Conservation (phyloP, 2,888 invertebrate species). For the Pecten maximus region DNA sequence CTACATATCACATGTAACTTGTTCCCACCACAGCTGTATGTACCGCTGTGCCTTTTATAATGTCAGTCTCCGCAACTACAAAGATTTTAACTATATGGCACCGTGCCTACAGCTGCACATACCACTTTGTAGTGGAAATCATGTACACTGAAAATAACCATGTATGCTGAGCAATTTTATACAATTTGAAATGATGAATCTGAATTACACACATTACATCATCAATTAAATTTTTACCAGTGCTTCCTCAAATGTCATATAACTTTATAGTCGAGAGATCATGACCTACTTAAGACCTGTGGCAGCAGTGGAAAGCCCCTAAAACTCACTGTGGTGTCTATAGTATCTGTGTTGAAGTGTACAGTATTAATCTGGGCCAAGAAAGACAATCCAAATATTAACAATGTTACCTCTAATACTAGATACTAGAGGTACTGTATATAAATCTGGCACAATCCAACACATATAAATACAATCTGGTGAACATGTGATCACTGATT, state of each 20-base stretch:
- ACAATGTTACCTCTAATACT: no score
- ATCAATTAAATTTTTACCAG: neutral
- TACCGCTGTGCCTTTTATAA: neutral
- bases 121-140: neutral
- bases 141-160: neutral
- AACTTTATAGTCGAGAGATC: neutral
- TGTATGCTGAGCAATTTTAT: neutral
- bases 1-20: neutral
- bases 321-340: no score
- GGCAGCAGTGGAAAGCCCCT: no score
- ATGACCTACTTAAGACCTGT: neutral
- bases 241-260: neutral
- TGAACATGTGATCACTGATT: no score
- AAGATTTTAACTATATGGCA: neutral
- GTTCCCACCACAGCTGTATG: conserved; percentile 1
- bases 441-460: no score
- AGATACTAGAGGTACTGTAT: no score
- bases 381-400: conserved; percentile 3
- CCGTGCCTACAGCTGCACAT: neutral
- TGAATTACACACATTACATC: neutral
- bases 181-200: neutral
- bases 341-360: no score
- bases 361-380: neutral
- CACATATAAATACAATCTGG: no score
- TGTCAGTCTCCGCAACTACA: neutral